These are phyloP conservation scores for Magallana gigas DNA, from an alignment of 1,140 invertebrate genomes.

Conservation along the genomic window DNA sequence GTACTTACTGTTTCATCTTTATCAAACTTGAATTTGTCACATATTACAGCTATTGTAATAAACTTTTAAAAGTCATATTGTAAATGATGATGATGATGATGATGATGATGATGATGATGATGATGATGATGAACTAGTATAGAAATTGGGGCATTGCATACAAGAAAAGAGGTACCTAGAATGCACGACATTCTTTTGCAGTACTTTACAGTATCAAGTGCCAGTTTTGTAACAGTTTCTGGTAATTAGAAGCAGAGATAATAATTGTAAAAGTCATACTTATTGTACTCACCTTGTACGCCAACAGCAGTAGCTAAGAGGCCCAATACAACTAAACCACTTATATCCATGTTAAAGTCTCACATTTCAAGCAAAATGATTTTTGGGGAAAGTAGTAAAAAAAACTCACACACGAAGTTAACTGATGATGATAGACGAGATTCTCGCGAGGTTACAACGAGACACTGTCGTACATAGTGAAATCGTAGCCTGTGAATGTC, in stretches of 20 bases:
- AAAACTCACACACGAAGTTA: conserved; percentile 33
- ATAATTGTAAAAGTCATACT: not conserved
- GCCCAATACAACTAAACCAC: not conserved
- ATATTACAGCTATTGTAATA: no score
- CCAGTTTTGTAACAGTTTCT: not conserved
- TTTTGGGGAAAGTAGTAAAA: conserved; percentile 4
- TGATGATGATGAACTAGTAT: no score
- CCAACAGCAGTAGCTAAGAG: not conserved
- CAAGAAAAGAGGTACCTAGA: no score
- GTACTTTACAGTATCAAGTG: no score
- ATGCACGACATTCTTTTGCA: no score
- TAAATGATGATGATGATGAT: no score
- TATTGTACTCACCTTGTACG: not conserved
- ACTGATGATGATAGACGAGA: conserved; percentile 22
- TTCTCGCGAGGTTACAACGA: not conserved
- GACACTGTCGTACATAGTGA: not conserved
- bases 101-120: no score
- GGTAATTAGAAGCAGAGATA: conserved; percentile 9
- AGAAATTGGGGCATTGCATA: no score
- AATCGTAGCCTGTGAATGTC: not conserved
- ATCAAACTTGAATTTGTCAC: no score
- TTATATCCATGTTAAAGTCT: not conserved
- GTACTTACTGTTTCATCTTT: no score
- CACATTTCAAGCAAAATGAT: conserved; percentile 7
- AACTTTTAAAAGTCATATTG: no score